Base-by-base conservation (phyloP, 23 tunicate species). In the Ciona savignyi region DNA sequence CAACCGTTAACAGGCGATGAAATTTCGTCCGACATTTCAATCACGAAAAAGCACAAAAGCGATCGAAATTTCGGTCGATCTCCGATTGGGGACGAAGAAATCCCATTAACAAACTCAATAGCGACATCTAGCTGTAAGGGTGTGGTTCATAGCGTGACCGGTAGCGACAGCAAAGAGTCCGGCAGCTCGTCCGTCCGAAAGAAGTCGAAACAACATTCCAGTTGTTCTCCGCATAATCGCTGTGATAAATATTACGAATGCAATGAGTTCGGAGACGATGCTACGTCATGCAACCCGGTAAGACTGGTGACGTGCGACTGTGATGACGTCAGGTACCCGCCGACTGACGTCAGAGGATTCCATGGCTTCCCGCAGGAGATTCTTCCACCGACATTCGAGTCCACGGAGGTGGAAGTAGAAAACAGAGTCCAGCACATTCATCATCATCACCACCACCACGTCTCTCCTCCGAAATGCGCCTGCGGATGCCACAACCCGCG, bases 371-470 rank as follows among this genome's bases (percentile, higher is more conserved):
- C 15, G 4, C 4, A 4, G 6, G 23, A 9, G 26, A 20, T 6
- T 25, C 6, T 9, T 63, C 28, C 67, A 23, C 67, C 24, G 15
- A 22, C 15, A 3, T 22, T 30, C 1, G 23, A 49, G 11, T 65
- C 63, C 25, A 22, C 25, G 29, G 67, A 35, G 63, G 35, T 27
- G 3, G 64, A 29, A 22, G 72, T 26, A 24, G 32, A 1, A 2
- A 66, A 42, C 26, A 62, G 72, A 42, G 61, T 77, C 72, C 89
- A 70, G 51, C 70, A 74, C 65, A 74, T 75, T 22, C 78, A 82
- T 30, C 70, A 68, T 49, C 86, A 73, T 31, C 79, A 70, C 51
- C 77, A 67, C 69, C 86, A 56, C 74, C 68, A 68, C 67, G 32
- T 73, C 11, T 20, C 25, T 63, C 27, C 42, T 66, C 68, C 61